Evolutionary conservation across 2,797 vertebrate genomes (phyloP), one percentile per base, ranked within the genome.

Genomic region (Artibeus lituratus): DNA sequence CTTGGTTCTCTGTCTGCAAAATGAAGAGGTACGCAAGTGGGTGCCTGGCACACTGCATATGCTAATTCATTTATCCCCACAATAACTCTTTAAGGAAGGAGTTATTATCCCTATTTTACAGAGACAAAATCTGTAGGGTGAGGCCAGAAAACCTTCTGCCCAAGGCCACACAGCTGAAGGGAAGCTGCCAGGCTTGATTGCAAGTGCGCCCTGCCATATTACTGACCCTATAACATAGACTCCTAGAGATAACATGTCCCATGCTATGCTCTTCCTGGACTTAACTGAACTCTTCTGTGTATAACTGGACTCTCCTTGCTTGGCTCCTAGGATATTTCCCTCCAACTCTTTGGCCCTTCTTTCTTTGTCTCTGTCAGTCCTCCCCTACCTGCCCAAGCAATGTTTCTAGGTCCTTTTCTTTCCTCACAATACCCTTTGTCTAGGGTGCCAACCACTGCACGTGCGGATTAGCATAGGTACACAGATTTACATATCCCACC

Each of bases 381-480:
- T 81, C 44, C 29, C 77, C 39, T 57, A 39, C 49, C 32, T 90
- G 44, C 16, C 57, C 49, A 93, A 80, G 18, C 70, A 94, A 55
- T 74, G 49, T 87, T 96, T 91, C 74, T 47, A 70, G 42, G 49
- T 35, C 49, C 57, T 94, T 94, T 89, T n/a, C 53, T 95, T 93
- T 87, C 55, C 42, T 88, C 55, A 51, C 21, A 72, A 10, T 37
- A 94, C 44, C 21, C 53, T 92, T 88, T 92, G 73, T 24, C 47
- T 32, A 77, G 10, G 42, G 29, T 94, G 51, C 55, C 80, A 78
- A 85, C 42, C 39, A 39, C 1, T 70, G 44, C 77, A 26, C 16
- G 10, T 65, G 59, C 19, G 37, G 8, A 51, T 65, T 77, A 87
- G 85, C 62, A 84, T 29, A 92, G 24, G 65, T 47, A 76, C 29